phyloP scores from a whole-genome alignment of 2,797 vertebrate species.

The Periparus ater region DNA sequence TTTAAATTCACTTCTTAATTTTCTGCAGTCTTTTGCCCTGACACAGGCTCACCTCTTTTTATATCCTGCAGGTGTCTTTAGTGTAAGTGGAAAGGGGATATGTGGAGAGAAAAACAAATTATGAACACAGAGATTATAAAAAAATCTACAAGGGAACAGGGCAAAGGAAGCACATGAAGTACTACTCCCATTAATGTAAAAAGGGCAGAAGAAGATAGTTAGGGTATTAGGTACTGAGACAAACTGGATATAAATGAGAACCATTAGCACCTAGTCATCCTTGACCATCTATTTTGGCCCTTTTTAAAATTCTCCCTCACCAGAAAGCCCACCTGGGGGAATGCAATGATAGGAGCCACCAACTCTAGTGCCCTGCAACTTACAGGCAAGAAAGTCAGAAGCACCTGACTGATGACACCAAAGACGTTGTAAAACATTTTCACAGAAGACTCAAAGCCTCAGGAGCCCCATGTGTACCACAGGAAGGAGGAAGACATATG shows the following conservation, averaged over 20 bases:
- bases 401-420: not conserved
- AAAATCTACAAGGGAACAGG: not conserved
- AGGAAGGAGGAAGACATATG: not conserved
- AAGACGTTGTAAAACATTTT: not conserved
- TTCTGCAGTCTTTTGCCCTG: slow-evolving; percentile 8
- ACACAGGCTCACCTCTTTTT: not conserved
- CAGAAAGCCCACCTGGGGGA: not conserved
- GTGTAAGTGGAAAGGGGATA: not conserved
- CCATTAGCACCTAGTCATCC: not conserved
- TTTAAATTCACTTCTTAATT: not conserved
- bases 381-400: not conserved
- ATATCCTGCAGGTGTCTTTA: not conserved
- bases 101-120: not conserved
- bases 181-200: not conserved
- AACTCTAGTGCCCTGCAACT: not conserved
- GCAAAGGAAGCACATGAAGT: not conserved
- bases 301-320: not conserved
- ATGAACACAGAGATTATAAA: not conserved
- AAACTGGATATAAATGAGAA: not conserved
- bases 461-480: not conserved
- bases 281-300: not conserved
- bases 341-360: not conserved
- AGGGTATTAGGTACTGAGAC: not conserved
- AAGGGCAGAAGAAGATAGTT: not conserved
- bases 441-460: not conserved